Evolutionary conservation across 1,140 invertebrate genomes (phyloP).

Genomic region (Cydia pomonella): DNA sequence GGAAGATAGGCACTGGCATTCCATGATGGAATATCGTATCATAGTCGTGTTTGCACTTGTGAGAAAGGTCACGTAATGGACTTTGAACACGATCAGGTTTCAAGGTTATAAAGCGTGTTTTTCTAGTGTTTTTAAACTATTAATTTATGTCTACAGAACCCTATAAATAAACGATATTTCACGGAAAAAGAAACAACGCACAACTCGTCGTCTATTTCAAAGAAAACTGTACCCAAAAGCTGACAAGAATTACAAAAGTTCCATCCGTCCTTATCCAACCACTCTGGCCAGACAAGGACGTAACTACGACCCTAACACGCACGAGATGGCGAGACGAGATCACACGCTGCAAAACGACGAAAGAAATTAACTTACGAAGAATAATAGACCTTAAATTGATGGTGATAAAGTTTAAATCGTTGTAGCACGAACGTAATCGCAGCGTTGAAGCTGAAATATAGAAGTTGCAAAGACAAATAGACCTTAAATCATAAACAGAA

Average conservation of each 20-base stretch:
- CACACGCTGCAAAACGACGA: slow-evolving; percentile 14
- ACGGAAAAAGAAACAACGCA: background rate
- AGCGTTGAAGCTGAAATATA: background rate
- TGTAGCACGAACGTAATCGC: background rate
- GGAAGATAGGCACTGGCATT: too few species aligned
- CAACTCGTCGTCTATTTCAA: background rate
- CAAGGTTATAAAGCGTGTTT: too few species aligned
- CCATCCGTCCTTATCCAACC: background rate
- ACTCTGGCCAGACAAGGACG: background rate
- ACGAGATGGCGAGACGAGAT: slow-evolving; percentile 28
- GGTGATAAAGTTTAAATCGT: background rate
- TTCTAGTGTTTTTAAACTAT: too few species aligned
- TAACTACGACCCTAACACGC: background rate
- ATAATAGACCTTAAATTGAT: background rate
- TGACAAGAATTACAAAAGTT: slow-evolving; percentile 2
- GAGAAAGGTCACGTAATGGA: too few species aligned
- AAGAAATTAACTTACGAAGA: background rate
- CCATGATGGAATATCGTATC: too few species aligned
- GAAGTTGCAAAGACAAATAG: background rate
- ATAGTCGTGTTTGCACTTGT: too few species aligned
- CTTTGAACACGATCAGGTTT: too few species aligned
- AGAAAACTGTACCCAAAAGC: background rate
- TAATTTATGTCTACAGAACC: background rate
- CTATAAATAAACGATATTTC: background rate
- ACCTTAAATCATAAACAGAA: background rate